Percentiles rank a stretch among this genome's conserved stretches.
These are phyloP conservation scores for Sciaenops ocellatus DNA, from an alignment of 2,797 vertebrate genomes.

Conservation along the genomic window DNA sequence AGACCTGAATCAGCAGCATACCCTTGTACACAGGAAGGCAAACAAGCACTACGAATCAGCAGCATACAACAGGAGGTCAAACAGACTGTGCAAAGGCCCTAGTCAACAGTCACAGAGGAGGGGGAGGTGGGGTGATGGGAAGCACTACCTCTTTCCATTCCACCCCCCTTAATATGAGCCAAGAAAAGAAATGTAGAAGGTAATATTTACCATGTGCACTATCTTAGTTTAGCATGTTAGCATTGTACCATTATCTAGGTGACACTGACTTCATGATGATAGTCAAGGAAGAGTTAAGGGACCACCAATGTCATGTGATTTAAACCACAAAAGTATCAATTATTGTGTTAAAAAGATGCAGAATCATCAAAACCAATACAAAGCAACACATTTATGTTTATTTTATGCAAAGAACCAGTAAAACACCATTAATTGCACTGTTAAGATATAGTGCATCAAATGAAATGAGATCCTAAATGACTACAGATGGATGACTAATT, in stretches of 20 bases:
- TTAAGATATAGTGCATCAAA: neutral
- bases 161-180: neutral
- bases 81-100: conserved; percentile 67
- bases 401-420: neutral
- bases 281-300: neutral
- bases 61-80: conserved; percentile 70
- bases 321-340: too few species aligned
- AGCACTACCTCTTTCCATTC: conserved; percentile 1
- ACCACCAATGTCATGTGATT: neutral
- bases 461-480: neutral
- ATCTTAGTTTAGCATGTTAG: neutral
- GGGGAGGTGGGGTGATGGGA: neutral
- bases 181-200: neutral
- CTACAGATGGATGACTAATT: conserved; percentile 25
- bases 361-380: neutral
- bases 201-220: neutral
- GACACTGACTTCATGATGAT: neutral
- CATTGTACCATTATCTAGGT: neutral
- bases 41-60: conserved; percentile 73
- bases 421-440: neutral
- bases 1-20: conserved; percentile 86
- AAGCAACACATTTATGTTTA: neutral
- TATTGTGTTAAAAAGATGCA: neutral
- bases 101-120: conserved; percentile 38
- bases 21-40: conserved; percentile 81